Evolutionary conservation across 2,797 vertebrate species (phyloP).

Genomic region (Clarias platycephalus): DNA sequence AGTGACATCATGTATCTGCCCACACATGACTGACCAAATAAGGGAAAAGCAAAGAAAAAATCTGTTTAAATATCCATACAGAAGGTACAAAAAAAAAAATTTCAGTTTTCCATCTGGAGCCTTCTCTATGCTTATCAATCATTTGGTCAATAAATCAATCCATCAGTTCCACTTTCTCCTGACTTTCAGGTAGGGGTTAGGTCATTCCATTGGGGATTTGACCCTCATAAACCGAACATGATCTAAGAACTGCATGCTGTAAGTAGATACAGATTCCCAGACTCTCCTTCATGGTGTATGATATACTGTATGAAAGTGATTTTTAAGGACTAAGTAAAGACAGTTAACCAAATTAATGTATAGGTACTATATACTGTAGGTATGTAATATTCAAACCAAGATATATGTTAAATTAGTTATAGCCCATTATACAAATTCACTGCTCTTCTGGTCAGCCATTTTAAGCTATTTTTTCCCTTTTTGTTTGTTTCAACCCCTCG

Average conservation of each 20-base stretch:
- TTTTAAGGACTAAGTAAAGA: not conserved
- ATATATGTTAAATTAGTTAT: not conserved
- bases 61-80: not conserved
- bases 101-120: not conserved
- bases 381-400: not conserved
- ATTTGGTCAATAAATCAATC: not conserved
- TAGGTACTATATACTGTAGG: no score
- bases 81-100: not conserved
- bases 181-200: conserved; percentile 27
- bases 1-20: not conserved
- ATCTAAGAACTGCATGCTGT: conserved; percentile 35
- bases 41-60: not conserved
- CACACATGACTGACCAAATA: not conserved
- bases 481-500: no score
- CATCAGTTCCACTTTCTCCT: not conserved
- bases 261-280: conserved; percentile 30
- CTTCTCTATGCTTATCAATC: not conserved
- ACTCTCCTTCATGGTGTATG: conserved; percentile 7
- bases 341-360: not conserved
- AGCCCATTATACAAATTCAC: not conserved
- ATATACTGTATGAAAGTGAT: not conserved
- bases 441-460: not conserved
- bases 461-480: not conserved
- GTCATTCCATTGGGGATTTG: conserved; percentile 40
- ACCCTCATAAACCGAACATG: conserved; percentile 45